Percentiles rank a stretch among this genome's conserved stretches.
phyloP scores from a whole-genome alignment of 2,797 vertebrate genomes.

The Poecilia wingei region DNA sequence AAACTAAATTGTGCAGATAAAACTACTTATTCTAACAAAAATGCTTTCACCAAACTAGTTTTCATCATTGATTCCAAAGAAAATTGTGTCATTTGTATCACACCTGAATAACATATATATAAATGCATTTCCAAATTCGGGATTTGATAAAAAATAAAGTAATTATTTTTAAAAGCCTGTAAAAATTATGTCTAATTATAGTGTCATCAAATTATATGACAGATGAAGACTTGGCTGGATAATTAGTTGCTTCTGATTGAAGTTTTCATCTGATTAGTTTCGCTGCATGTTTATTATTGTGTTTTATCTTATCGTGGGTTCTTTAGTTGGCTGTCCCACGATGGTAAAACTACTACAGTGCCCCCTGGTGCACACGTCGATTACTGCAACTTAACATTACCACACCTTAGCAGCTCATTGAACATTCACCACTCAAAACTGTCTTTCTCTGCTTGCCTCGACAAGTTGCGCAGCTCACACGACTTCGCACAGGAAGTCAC shows the following conservation, averaged over 20 bases:
- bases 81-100: neutral
- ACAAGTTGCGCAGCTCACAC: neutral
- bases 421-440: neutral
- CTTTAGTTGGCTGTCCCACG: no score
- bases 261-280: neutral
- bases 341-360: no score
- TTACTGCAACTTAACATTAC: no score
- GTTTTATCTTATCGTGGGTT: no score
- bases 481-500: neutral
- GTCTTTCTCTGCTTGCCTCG: neutral
- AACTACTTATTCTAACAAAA: neutral
- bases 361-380: no score
- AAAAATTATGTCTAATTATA: neutral
- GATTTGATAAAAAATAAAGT: neutral
- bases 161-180: neutral
- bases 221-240: neutral
- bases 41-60: neutral
- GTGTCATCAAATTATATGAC: neutral
- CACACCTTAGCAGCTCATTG: no score
- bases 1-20: neutral
- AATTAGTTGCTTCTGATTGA: neutral
- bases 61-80: neutral
- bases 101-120: neutral
- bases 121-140: neutral
- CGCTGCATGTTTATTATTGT: neutral